Conservation (phyloP, 2,888 invertebrate genomes). For the Tiliacea citrago region DNA sequence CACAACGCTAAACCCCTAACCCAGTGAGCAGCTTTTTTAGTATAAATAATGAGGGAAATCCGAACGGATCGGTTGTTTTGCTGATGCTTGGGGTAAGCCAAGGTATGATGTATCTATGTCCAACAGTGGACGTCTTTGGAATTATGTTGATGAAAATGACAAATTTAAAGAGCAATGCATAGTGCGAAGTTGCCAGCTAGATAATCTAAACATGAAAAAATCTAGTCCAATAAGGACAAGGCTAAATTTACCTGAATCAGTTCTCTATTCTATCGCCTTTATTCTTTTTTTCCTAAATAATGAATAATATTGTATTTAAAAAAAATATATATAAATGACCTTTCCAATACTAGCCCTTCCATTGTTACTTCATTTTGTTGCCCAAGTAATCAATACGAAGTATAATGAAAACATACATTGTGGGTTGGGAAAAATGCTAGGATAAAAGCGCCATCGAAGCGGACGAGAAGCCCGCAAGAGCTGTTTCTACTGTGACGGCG, state of each 20-base stretch:
- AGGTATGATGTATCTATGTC: background rate
- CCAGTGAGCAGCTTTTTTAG: background rate
- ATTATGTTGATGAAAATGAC: background rate
- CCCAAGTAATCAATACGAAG: conserved; percentile 62
- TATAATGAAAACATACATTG: conserved; percentile 61
- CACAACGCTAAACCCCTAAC: background rate
- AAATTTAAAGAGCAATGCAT: background rate
- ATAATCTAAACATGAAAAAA: background rate
- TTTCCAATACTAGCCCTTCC: conserved; percentile 35
- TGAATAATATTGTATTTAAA: conserved; percentile 8
- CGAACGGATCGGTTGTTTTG: too few species aligned
- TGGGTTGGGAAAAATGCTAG: conserved; percentile 46
- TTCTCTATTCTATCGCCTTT: conserved; percentile 6
- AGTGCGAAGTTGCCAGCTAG: background rate
- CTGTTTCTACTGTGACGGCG: conserved; percentile 14
- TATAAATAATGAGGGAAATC: background rate
- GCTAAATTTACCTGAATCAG: background rate
- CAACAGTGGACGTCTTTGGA: background rate
- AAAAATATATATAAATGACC: conserved; percentile 22
- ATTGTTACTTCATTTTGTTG: conserved; percentile 59
- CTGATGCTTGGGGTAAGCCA: background rate
- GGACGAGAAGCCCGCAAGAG: conserved; percentile 42
- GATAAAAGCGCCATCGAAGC: conserved; percentile 45
- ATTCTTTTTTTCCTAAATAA: conserved; percentile 18
- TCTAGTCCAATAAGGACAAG: conserved; percentile 1